A percentile compares a stretch with the other conserved stretches of the same genome.
These are phyloP conservation scores for Eupithecia subumbrata DNA, from an alignment of 2,888 invertebrate species.

Conservation along the genomic window DNA sequence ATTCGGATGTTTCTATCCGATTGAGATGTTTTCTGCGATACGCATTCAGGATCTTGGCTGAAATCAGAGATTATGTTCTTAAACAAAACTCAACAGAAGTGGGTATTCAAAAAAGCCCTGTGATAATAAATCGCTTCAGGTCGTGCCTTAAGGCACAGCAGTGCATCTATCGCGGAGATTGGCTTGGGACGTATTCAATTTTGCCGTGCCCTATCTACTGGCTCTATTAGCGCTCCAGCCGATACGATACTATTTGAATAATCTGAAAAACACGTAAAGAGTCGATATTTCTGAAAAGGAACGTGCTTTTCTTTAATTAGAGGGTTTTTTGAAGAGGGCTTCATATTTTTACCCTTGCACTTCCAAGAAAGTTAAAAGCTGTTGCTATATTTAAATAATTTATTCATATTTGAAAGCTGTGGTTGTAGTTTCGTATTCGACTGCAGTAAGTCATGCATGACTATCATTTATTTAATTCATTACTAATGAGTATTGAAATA, in stretches of 20 bases:
- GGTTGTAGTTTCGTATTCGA: neutral
- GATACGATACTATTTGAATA: slow-evolving; percentile 51
- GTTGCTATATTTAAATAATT: neutral
- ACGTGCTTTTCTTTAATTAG: slow-evolving; percentile 29
- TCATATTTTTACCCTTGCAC: neutral
- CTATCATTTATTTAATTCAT: too few relatives aligned
- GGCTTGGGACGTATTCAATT: slow-evolving; percentile 81
- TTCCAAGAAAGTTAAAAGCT: neutral
- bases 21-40: too few relatives aligned
- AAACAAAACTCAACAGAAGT: neutral
- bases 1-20: too few relatives aligned
- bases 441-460: too few relatives aligned
- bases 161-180: slow-evolving; percentile 76
- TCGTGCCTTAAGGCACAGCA: slow-evolving; percentile 39
- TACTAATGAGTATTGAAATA: too few relatives aligned
- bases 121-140: slow-evolving; percentile 36
- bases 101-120: neutral
- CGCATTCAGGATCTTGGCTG: too few relatives aligned
- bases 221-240: slow-evolving; percentile 69
- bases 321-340: neutral
- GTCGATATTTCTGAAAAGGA: neutral
- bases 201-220: slow-evolving; percentile 74
- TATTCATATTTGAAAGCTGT: neutral
- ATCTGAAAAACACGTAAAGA: slow-evolving; percentile 30
- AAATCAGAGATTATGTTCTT: too few relatives aligned